Conservation (phyloP, 1,140 invertebrate species). For the Ceratosolen fusciceps region DNA sequence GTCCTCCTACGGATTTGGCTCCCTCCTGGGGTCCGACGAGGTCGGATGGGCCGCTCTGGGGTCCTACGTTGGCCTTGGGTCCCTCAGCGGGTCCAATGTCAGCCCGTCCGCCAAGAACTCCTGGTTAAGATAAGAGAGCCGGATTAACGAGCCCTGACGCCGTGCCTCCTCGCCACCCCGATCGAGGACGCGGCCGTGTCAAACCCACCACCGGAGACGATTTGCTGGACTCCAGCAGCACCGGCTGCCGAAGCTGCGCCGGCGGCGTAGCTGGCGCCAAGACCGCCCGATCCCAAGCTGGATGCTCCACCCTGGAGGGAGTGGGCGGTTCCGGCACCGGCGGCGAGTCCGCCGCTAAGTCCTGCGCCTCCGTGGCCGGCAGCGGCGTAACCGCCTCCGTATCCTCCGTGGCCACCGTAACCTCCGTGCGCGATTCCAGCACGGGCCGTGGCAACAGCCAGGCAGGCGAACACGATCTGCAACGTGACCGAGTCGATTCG, state of each 20-base stretch:
- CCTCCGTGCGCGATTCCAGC: constrained; percentile 68
- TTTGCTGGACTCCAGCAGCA: constrained; percentile 69
- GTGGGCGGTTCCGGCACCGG: constrained; percentile 68
- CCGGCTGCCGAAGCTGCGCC: constrained; percentile 69
- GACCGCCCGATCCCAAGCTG: constrained; percentile 69
- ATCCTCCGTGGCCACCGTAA: constrained; percentile 62
- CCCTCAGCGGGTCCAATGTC: constrained; percentile 71
- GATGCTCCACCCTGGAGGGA: constrained; percentile 70
- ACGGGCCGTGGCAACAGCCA: constrained; percentile 69
- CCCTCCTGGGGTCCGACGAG: constrained; percentile 70
- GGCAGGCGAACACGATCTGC: constrained; percentile 70
- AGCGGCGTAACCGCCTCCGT: constrained; percentile 60
- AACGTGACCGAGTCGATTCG: constrained; percentile 8
- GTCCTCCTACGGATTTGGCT: constrained; percentile 69
- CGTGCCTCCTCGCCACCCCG: no score
- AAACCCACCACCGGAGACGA: constrained; percentile 69
- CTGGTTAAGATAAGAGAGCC: no score
- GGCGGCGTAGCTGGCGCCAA: constrained; percentile 70
- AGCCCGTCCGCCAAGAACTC: constrained; percentile 68
- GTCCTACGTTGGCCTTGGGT: constrained; percentile 71
- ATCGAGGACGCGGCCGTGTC: neutral
- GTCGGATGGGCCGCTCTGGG: constrained; percentile 68
- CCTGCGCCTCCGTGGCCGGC: constrained; percentile 63
- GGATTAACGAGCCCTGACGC: no score
- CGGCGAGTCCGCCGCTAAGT: constrained; percentile 68